These are phyloP conservation scores for Galeruca laticollis DNA, from an alignment of 2,888 invertebrate species.

Conservation along the genomic window DNA sequence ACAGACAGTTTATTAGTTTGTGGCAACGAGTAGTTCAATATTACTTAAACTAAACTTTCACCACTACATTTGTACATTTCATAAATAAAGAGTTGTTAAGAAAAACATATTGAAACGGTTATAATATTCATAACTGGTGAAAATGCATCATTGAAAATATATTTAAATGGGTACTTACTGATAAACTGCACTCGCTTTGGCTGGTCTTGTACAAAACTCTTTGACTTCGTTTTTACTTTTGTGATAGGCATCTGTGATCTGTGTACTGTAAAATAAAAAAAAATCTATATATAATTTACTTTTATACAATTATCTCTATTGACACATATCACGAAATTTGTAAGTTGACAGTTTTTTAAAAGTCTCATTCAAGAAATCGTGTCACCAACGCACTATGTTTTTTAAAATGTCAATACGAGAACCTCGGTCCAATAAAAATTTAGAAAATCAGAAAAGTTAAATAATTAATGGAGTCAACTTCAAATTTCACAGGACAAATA, in stretches of 20 bases:
- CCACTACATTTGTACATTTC: no score
- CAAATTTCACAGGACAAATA: no score
- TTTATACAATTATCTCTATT: constrained; percentile 3
- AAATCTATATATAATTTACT: background rate
- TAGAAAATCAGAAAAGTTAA: no score
- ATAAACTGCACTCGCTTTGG: constrained; percentile 92
- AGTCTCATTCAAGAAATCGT: background rate
- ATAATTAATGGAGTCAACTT: no score
- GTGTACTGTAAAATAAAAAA: constrained; percentile 60
- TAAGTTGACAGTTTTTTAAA: background rate
- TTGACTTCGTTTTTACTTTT: constrained; percentile 83
- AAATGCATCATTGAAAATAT: no score
- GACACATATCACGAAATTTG: constrained; percentile 8
- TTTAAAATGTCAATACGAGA: background rate
- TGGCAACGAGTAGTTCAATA: no score
- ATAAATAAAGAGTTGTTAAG: no score
- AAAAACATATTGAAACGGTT: no score
- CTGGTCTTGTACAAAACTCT: constrained; percentile 76
- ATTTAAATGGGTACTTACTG: constrained; percentile 80
- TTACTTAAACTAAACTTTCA: no score
- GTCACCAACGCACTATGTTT: constrained; percentile 2
- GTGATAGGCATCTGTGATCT: constrained; percentile 78
- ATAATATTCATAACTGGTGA: no score
- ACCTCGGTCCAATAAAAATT: no score
- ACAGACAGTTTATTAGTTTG: no score